A percentile compares a stretch with the other conserved stretches of the same genome.
Evolutionary conservation across 2,113 vertebrate species (phyloP).

Genomic region (Abramis brama): DNA sequence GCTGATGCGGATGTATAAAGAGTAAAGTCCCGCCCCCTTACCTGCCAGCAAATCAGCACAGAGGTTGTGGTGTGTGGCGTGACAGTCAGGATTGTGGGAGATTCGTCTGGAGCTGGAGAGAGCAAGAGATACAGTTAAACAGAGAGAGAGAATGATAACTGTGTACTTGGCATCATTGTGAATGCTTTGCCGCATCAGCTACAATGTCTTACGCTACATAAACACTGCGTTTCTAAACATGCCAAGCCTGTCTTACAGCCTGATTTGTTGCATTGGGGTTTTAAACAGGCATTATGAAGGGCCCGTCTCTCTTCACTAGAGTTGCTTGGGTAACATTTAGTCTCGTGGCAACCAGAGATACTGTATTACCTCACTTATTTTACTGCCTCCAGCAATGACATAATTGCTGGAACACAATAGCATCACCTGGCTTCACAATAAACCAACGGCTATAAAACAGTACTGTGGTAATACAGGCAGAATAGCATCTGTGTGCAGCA

Average conservation of each 20-base stretch:
- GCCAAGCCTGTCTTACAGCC: constrained; percentile 1
- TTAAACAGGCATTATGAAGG: constrained; percentile 13
- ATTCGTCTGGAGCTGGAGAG: constrained; percentile 85
- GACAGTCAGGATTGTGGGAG: constrained; percentile 87
- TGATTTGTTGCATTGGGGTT: neutral
- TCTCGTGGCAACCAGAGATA: constrained; percentile 56
- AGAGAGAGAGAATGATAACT: neutral
- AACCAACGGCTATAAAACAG: neutral
- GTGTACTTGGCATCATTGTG: neutral
- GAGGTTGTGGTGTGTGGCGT: constrained; percentile 95
- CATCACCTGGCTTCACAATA: constrained; percentile 39
- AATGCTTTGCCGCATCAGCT: neutral
- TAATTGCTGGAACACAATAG: constrained; percentile 38
- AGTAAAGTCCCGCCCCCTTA: constrained; percentile 57
- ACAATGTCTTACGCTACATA: constrained; percentile 2
- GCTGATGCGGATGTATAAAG: neutral
- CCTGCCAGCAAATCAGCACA: constrained; percentile 95
- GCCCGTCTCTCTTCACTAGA: constrained; percentile 12
- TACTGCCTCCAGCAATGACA: constrained; percentile 43
- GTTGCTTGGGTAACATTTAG: constrained; percentile 40
- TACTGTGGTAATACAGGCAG: neutral
- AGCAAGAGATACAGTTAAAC: constrained; percentile 10
- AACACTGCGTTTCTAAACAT: neutral
- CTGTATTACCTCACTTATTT: constrained; percentile 55
- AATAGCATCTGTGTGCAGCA: neutral